phyloP scores from a whole-genome alignment of 2,113 vertebrate genomes.

The Planiliza haematocheilus region DNA sequence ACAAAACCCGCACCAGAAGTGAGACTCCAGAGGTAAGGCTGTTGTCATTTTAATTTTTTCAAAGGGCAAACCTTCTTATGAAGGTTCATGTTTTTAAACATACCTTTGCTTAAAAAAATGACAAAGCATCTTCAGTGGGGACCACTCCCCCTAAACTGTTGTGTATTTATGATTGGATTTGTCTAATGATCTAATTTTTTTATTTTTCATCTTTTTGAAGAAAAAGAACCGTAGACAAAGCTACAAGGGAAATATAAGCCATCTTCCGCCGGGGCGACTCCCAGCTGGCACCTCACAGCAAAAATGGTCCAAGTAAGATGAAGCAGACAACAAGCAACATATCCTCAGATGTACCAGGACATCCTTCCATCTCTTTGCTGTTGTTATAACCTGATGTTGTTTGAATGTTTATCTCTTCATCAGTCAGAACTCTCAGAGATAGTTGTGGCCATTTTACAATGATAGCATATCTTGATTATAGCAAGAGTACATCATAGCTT shows the following conservation, averaged over 20 bases:
- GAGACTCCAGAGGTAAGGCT: slow-evolving; percentile 82
- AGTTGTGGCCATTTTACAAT: background rate
- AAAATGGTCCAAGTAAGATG: slow-evolving; percentile 48
- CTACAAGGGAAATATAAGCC: slow-evolving; percentile 78
- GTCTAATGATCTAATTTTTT: background rate
- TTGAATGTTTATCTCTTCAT: too few relatives aligned
- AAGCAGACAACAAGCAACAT: slow-evolving; percentile 81
- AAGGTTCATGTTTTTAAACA: too few relatives aligned
- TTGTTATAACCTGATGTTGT: background rate
- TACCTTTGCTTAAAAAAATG: too few relatives aligned
- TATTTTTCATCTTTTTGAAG: slow-evolving; percentile 39
- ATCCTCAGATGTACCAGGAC: slow-evolving; percentile 82
- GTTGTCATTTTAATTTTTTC: too few relatives aligned
- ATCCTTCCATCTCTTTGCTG: slow-evolving; percentile 75
- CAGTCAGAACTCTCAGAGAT: too few relatives aligned
- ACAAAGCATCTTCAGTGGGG: too few relatives aligned
- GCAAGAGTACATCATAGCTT: too few relatives aligned
- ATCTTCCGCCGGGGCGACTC: slow-evolving; percentile 65
- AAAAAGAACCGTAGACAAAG: slow-evolving; percentile 82
- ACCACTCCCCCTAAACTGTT: too few relatives aligned
- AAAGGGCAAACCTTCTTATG: too few relatives aligned
- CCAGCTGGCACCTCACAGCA: slow-evolving; percentile 69
- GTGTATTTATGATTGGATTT: too few relatives aligned
- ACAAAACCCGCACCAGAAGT: slow-evolving; percentile 74
- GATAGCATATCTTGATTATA: too few relatives aligned